Evolutionary conservation across 1,140 invertebrate genomes (phyloP).

Genomic region (Spodoptera litura): DNA sequence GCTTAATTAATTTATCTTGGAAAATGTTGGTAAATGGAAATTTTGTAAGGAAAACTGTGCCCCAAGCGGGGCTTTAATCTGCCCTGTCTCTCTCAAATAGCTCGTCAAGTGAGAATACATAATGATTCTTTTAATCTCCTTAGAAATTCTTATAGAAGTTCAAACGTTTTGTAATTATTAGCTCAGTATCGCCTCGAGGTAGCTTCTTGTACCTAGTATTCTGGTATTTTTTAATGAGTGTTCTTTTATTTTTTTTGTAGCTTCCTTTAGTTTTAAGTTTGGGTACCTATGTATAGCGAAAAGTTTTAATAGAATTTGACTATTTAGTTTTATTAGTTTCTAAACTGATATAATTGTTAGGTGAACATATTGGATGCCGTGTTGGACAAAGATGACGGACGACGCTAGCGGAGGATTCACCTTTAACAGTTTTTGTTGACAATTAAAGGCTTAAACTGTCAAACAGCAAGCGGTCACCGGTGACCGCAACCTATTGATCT

Average conservation of each 20-base stretch:
- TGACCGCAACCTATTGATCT: too few relatives aligned
- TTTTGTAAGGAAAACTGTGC: constrained; percentile 47
- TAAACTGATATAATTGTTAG: too few relatives aligned
- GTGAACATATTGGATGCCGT: too few relatives aligned
- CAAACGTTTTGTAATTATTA: constrained; percentile 63
- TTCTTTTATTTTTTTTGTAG: constrained; percentile 16
- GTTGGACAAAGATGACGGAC: too few relatives aligned
- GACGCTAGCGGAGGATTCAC: too few relatives aligned
- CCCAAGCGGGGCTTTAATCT: constrained; percentile 75
- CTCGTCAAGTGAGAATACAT: constrained; percentile 73
- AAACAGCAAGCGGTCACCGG: too few relatives aligned
- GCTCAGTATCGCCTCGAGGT: constrained; percentile 20
- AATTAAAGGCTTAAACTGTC: too few relatives aligned
- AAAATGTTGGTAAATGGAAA: constrained; percentile 52
- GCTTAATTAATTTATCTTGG: constrained; percentile 55
- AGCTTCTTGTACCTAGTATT: constrained; percentile 24
- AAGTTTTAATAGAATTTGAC: neutral
- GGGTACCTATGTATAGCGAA: neutral
- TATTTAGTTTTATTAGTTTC: neutral
- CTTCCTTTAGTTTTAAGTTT: neutral
- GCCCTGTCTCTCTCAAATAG: constrained; percentile 68
- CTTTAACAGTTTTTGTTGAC: too few relatives aligned
- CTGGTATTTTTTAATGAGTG: constrained; percentile 43
- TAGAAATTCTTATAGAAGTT: constrained; percentile 78
- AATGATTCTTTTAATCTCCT: constrained; percentile 81